Percentiles rank a stretch among this genome's conserved stretches.
These are phyloP conservation scores for Euura saliciscinereae DNA, from an alignment of 1,140 invertebrate genomes.

Conservation along the genomic window DNA sequence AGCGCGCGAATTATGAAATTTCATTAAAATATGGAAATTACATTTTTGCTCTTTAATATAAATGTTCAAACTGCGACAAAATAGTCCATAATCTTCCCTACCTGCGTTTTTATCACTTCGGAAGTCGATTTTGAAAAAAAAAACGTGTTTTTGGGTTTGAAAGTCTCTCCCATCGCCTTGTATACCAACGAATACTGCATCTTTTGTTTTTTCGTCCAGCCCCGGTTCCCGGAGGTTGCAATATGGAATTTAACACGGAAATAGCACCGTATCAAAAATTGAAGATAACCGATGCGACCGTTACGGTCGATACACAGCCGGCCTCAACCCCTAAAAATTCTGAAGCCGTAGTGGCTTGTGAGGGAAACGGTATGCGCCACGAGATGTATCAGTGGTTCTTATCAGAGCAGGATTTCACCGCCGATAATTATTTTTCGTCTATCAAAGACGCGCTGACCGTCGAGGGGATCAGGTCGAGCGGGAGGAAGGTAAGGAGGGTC, in stretches of 20 bases:
- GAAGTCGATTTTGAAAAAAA: no score
- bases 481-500: constrained; percentile 59
- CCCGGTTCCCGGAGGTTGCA: constrained; percentile 80
- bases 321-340: constrained; percentile 50
- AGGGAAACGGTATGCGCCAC: constrained; percentile 53
- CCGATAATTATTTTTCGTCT: constrained; percentile 66
- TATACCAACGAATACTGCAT: constrained; percentile 17
- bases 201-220: constrained; percentile 57
- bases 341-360: constrained; percentile 39
- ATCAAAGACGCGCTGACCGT: constrained; percentile 69
- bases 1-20: no score
- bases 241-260: constrained; percentile 70
- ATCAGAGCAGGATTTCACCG: constrained; percentile 62
- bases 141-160: no score
- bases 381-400: constrained; percentile 71
- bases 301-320: constrained; percentile 66
- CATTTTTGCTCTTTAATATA: no score
- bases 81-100: no score
- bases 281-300: constrained; percentile 55
- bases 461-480: constrained; percentile 62
- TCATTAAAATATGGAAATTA: no score
- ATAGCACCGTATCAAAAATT: constrained; percentile 70
- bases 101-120: no score
- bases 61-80: no score
- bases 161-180: no score